Evolutionary conservation across 1,140 invertebrate genomes (phyloP).

Genomic region (Caenorhabditis briggsae): DNA sequence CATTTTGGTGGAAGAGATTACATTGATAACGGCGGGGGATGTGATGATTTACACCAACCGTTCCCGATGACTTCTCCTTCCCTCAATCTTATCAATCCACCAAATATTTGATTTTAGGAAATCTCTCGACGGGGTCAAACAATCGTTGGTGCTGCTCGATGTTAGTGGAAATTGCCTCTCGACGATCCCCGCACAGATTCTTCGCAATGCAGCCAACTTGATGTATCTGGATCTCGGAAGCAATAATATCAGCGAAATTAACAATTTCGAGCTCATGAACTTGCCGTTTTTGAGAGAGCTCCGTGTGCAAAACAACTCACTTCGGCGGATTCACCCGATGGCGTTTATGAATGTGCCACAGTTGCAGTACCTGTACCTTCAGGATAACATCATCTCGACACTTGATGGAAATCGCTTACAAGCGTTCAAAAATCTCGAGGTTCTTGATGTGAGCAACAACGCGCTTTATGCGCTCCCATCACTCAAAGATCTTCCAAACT

Average conservation of each 20-base stretch:
- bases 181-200: conserved; percentile 70
- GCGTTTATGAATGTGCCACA: conserved; percentile 77
- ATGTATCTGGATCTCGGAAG: conserved; percentile 71
- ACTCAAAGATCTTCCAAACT: conserved; percentile 74
- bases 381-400: conserved; percentile 58
- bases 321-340: conserved; percentile 71
- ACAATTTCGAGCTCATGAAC: conserved; percentile 77
- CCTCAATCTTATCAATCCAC: conserved; percentile 28
- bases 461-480: conserved; percentile 68
- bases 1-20: not conserved
- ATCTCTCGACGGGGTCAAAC: conserved; percentile 69
- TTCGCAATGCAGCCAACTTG: conserved; percentile 70
- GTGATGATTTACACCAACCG: not conserved
- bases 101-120: conserved; percentile 16
- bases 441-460: conserved; percentile 72
- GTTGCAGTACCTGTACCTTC: conserved; percentile 62
- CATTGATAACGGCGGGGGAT: not conserved
- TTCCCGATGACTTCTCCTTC: conserved; percentile 28
- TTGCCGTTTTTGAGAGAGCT: conserved; percentile 73
- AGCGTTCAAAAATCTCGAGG: conserved; percentile 60
- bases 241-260: conserved; percentile 72
- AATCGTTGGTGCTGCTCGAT: conserved; percentile 71
- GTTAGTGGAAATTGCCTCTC: conserved; percentile 69
- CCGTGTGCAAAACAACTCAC: conserved; percentile 69
- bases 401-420: conserved; percentile 61